Conservation (phyloP, 2,113 vertebrate species). For the Hyla sarda region DNA sequence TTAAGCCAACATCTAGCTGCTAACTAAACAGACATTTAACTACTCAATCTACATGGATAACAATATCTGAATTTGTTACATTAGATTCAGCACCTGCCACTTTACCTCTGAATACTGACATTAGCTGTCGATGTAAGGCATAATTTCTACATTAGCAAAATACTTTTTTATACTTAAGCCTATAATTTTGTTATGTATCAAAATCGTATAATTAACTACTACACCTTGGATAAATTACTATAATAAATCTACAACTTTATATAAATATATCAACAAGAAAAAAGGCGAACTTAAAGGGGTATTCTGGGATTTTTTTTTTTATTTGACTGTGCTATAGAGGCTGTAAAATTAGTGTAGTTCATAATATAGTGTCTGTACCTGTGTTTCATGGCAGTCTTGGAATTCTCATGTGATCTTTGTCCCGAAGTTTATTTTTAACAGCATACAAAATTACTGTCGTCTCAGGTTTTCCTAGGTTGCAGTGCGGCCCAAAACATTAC, state of each 20-base stretch:
- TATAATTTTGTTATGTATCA: slow-evolving; percentile 15
- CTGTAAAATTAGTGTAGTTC: too few relatives aligned
- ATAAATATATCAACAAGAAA: neutral
- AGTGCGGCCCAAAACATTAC: too few relatives aligned
- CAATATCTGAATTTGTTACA: neutral
- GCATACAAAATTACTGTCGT: too few relatives aligned
- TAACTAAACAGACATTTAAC: neutral
- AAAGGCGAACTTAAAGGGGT: neutral
- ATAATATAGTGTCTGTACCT: too few relatives aligned
- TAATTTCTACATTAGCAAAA: slow-evolving; percentile 28
- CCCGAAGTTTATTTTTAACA: too few relatives aligned
- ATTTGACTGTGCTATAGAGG: too few relatives aligned
- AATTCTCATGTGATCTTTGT: too few relatives aligned
- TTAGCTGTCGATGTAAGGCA: slow-evolving; percentile 22
- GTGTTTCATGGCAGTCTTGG: too few relatives aligned
- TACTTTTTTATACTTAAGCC: slow-evolving; percentile 23
- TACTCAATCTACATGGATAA: neutral
- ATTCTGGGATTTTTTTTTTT: too few relatives aligned
- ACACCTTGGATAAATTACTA: neutral
- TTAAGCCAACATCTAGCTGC: neutral
- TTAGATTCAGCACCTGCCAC: slow-evolving; percentile 35
- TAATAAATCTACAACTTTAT: neutral
- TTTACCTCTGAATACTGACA: slow-evolving; percentile 19
- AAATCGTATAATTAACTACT: neutral
- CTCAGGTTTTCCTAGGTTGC: too few relatives aligned